Evolutionary conservation across 92 coral and sea anemone genomes (phyloP).

Genomic region (Micromussa lordhowensis): DNA sequence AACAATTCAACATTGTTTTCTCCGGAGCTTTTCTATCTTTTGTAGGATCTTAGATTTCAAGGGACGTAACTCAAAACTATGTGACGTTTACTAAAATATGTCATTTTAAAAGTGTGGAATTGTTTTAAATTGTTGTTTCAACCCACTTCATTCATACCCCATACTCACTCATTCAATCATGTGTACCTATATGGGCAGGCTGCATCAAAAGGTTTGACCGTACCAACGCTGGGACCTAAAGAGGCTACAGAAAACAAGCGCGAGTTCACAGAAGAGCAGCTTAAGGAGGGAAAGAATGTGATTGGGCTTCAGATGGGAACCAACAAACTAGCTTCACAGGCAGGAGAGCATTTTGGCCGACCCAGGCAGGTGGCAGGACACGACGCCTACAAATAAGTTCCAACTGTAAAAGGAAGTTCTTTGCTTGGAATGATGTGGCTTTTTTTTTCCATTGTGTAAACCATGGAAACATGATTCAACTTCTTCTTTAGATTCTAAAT

Average conservation of each 20-base stretch:
- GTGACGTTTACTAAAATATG: background rate
- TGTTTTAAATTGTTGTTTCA: background rate
- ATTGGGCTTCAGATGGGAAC: constrained; percentile 89
- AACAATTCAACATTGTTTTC: no score
- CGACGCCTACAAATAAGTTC: constrained; percentile 53
- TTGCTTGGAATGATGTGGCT: background rate
- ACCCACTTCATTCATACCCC: background rate
- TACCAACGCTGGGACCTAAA: constrained; percentile 90
- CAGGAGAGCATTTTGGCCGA: constrained; percentile 75
- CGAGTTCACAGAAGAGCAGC: constrained; percentile 86
- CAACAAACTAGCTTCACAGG: constrained; percentile 73
- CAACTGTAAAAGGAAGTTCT: background rate
- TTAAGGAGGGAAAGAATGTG: constrained; percentile 76
- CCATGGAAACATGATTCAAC: background rate
- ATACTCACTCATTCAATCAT: constrained; percentile 43
- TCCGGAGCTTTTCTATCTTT: no score
- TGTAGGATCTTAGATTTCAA: no score
- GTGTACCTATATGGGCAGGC: constrained; percentile 45
- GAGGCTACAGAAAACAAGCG: constrained; percentile 84
- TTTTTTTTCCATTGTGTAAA: background rate
- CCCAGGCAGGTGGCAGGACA: constrained; percentile 76
- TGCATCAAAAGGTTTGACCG: constrained; percentile 42
- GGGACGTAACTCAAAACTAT: background rate
- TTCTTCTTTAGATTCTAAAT: no score
- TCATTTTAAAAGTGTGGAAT: background rate